phyloP scores from a whole-genome alignment of 2,113 vertebrate genomes.

The Centropristis striata region DNA sequence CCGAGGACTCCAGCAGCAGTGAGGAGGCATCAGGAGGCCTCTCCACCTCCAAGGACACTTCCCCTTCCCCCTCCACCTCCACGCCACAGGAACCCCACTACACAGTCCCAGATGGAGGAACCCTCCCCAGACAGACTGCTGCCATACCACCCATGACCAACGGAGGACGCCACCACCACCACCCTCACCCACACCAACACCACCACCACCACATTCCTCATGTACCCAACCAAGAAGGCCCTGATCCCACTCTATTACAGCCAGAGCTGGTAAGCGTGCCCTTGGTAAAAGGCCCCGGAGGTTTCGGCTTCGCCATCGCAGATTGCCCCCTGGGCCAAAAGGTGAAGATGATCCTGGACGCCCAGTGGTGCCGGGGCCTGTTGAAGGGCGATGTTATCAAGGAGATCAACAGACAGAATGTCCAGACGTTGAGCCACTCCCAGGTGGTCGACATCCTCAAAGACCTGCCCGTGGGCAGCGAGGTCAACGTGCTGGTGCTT shows the following conservation, averaged over 20 bases:
- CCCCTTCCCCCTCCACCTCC: constrained; percentile 75
- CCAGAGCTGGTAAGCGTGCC: constrained; percentile 93
- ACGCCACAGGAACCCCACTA: constrained; percentile 86
- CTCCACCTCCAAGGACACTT: constrained; percentile 83
- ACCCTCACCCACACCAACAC: constrained; percentile 25
- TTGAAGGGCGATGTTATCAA: constrained; percentile 97
- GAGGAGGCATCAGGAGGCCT: constrained; percentile 86
- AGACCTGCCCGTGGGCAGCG: constrained; percentile 94
- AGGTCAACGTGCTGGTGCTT: constrained; percentile 94
- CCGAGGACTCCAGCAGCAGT: constrained; percentile 87
- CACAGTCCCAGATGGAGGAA: constrained; percentile 86
- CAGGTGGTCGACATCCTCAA: constrained; percentile 99
- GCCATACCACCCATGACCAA: constrained; percentile 83
- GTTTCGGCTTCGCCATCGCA: constrained; percentile 97
- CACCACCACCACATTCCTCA: constrained; percentile 64
- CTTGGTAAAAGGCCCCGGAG: constrained; percentile 95
- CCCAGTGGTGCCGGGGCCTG: constrained; percentile 97
- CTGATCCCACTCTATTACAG: constrained; percentile 90
- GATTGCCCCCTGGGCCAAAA: constrained; percentile 96
- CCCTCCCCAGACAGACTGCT: constrained; percentile 77
- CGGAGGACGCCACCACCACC: constrained; percentile 82
- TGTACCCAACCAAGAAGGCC: constrained; percentile 78
- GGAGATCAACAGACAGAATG: constrained; percentile 96
- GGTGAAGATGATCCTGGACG: constrained; percentile 99
- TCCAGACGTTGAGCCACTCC: constrained; percentile 94